A percentile compares a stretch with the other conserved stretches of the same genome.
These are phyloP conservation scores for Picus viridis DNA, from an alignment of 2,797 vertebrate species.

Conservation along the genomic window DNA sequence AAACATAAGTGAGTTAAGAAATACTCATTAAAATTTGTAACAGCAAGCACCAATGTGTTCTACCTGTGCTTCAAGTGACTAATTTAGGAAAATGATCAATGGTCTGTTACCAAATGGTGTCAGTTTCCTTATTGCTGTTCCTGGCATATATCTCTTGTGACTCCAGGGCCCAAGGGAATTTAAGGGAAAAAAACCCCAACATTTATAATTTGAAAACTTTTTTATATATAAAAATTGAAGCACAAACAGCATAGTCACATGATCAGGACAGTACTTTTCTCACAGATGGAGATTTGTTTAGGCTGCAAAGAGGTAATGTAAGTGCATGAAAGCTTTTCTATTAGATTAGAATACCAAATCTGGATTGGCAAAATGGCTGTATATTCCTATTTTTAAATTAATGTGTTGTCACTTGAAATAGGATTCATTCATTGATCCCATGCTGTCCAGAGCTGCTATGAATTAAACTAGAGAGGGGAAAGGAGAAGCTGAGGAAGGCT, in stretches of 20 bases:
- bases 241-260: neutral
- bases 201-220: neutral
- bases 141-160: neutral
- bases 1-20: too few relatives aligned
- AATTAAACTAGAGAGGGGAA: neutral
- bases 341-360: slow-evolving; percentile 46
- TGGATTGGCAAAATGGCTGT: neutral
- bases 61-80: neutral
- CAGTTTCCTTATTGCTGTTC: neutral
- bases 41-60: neutral
- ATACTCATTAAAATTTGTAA: neutral
- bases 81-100: neutral
- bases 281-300: slow-evolving; percentile 10
- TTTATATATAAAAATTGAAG: neutral
- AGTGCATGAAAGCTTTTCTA: slow-evolving; percentile 52
- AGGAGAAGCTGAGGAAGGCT: neutral
- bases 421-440: slow-evolving; percentile 7
- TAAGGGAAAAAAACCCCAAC: neutral
- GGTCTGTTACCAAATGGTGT: neutral
- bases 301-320: neutral
- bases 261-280: neutral
- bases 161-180: neutral
- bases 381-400: slow-evolving; percentile 22
- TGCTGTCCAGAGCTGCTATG: neutral
- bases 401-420: neutral